Conservation (phyloP, 2,888 invertebrate genomes). For the Lasioglossum malachurum region DNA sequence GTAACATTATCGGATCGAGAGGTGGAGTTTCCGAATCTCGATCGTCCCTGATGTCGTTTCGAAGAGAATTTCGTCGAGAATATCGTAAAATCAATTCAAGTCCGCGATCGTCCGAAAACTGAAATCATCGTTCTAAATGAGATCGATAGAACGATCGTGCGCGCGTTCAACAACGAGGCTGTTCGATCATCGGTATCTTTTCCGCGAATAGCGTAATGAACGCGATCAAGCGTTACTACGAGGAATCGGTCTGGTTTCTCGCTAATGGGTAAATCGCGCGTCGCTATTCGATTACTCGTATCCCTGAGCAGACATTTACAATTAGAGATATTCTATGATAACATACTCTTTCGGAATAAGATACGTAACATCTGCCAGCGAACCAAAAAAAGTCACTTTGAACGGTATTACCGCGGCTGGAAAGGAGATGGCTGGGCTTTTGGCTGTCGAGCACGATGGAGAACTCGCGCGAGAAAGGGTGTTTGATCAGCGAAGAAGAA, state of each 20-base stretch:
- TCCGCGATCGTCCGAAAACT: background rate
- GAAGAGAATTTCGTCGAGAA: background rate
- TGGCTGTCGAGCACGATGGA: background rate
- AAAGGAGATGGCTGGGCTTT: background rate
- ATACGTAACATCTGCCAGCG: constrained; percentile 8
- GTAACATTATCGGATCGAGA: background rate
- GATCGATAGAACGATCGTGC: background rate
- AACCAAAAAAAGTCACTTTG: background rate
- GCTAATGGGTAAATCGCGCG: background rate
- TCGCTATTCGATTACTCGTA: constrained; percentile 17
- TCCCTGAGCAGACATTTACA: constrained; percentile 7
- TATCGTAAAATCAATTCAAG: background rate
- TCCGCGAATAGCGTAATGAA: background rate
- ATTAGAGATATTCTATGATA: background rate
- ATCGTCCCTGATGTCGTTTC: background rate
- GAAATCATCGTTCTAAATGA: background rate
- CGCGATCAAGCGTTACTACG: background rate
- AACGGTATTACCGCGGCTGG: background rate
- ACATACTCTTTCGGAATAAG: background rate
- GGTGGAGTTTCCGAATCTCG: background rate
- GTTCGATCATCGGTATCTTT: background rate
- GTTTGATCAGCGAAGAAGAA: background rate
- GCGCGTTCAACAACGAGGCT: background rate
- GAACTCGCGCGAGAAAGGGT: background rate
- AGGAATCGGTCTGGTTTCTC: background rate